Conservation (phyloP, 2,888 invertebrate genomes). For the Acanthococcus lagerstroemiae region DNA sequence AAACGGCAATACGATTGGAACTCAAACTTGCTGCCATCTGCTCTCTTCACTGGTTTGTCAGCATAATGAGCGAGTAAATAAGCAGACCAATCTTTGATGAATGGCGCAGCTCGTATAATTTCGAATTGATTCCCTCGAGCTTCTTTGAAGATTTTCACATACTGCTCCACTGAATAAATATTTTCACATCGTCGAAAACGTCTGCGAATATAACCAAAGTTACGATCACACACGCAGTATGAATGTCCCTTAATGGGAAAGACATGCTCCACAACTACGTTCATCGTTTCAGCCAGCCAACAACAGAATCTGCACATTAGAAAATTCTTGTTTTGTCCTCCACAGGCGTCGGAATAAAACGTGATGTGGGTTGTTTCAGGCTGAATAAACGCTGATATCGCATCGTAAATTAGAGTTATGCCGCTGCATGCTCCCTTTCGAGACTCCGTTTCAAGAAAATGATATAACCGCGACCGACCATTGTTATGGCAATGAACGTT, state of each 20-base stretch:
- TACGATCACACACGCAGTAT: not conserved
- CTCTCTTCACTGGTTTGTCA: too few relatives aligned
- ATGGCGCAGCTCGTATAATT: not conserved
- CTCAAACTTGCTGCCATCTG: too few relatives aligned
- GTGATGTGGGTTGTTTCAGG: not conserved
- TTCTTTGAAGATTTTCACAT: not conserved
- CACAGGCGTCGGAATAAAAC: not conserved
- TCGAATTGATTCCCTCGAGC: not conserved
- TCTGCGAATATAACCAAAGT: not conserved
- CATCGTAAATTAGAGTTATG: not conserved
- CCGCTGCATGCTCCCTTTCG: not conserved
- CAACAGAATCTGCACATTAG: not conserved
- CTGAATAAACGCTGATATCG: not conserved
- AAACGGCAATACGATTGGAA: not conserved
- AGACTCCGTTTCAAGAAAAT: not conserved
- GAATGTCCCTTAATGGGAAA: not conserved
- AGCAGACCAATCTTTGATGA: not conserved
- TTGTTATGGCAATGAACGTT: too few relatives aligned
- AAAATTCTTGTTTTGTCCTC: not conserved
- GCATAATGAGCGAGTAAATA: not conserved
- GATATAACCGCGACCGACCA: not conserved
- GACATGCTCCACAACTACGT: not conserved
- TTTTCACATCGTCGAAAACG: not conserved
- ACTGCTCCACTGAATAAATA: not conserved
- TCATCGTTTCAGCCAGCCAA: not conserved